Conservation (phyloP, 2,888 invertebrate species). For the Stenodera caucasica region DNA sequence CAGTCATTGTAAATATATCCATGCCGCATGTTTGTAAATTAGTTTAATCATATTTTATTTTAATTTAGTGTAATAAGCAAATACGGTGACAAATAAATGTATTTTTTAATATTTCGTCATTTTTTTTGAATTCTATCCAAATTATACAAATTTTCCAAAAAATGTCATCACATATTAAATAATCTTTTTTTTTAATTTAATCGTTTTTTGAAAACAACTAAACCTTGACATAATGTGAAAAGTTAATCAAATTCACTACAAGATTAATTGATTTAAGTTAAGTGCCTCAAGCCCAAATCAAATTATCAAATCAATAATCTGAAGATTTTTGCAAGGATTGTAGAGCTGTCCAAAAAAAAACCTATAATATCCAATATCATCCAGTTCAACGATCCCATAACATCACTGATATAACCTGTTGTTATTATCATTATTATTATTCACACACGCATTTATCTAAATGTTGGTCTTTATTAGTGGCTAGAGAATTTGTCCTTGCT, state of each 20-base stretch:
- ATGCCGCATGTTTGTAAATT: conserved; percentile 25
- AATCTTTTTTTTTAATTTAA: background rate
- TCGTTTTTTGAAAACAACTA: background rate
- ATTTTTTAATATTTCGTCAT: conserved; percentile 17
- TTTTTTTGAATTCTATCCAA: background rate
- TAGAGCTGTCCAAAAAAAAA: no score
- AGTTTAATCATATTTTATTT: conserved; percentile 13
- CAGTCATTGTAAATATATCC: conserved; percentile 34
- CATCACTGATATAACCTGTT: conserved; percentile 8
- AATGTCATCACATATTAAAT: background rate
- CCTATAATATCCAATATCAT: background rate
- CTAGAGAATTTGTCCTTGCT: conserved; percentile 48
- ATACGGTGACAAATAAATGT: conserved; percentile 42
- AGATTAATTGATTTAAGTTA: background rate
- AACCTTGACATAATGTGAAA: conserved; percentile 6
- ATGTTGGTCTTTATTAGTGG: conserved; percentile 43
- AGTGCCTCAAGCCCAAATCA: no score
- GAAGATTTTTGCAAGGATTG: no score
- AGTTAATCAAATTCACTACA: background rate
- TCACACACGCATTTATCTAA: conserved; percentile 39
- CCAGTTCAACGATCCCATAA: conserved; percentile 25
- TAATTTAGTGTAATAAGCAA: conserved; percentile 30
- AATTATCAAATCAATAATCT: no score
- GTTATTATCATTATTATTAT: conserved; percentile 16
- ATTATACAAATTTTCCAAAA: no score